Conservation (phyloP, 2,113 vertebrate genomes). For the Lynx canadensis region DNA sequence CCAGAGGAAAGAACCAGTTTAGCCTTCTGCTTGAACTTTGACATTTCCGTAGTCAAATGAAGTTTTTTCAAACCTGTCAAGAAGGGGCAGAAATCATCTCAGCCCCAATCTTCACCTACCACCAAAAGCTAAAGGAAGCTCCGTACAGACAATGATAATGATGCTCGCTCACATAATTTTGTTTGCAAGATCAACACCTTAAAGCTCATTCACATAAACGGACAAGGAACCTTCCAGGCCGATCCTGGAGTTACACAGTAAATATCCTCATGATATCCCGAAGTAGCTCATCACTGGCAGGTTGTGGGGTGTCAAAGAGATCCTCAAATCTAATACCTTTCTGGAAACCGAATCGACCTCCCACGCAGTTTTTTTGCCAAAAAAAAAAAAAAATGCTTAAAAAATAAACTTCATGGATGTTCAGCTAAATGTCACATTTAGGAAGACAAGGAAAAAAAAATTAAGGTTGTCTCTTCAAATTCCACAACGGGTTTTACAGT, state of each 20-base stretch:
- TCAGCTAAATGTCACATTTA: constrained; percentile 76
- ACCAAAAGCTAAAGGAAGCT: not conserved
- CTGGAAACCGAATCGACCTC: constrained; percentile 73
- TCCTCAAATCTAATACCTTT: constrained; percentile 51
- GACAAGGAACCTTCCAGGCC: not conserved
- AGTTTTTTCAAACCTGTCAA: not conserved
- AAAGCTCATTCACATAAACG: not conserved
- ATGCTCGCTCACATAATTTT: not conserved
- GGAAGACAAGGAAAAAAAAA: constrained; percentile 60
- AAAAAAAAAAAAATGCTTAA: constrained; percentile 53
- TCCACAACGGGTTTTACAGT: constrained; percentile 88
- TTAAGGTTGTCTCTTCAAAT: constrained; percentile 77
- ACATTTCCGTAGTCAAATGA: not conserved
- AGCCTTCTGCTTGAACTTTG: constrained; percentile 8
- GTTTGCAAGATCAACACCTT: not conserved
- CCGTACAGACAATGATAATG: not conserved
- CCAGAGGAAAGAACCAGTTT: constrained; percentile 1
- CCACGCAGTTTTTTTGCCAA: constrained; percentile 61
- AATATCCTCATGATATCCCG: not conserved
- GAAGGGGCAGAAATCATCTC: not conserved
- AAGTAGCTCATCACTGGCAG: not conserved
- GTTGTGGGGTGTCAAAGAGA: not conserved
- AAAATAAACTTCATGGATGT: constrained; percentile 71
- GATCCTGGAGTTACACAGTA: not conserved
- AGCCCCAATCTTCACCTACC: constrained; percentile 3